These are phyloP conservation scores for Aphelenchoides fujianensis DNA, from an alignment of 1,140 invertebrate species.

Conservation along the genomic window DNA sequence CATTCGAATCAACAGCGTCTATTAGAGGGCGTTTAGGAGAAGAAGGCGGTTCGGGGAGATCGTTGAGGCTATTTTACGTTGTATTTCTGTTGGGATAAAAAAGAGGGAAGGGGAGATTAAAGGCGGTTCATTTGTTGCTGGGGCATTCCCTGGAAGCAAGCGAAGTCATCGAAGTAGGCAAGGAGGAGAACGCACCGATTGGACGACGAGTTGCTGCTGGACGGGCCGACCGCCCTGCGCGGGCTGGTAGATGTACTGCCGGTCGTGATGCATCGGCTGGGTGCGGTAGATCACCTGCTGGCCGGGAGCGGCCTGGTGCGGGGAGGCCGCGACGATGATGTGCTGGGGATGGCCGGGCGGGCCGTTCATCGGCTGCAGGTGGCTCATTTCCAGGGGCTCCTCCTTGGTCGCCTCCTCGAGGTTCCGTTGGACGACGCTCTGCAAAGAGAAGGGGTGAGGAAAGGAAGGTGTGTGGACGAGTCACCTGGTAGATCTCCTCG, in stretches of 20 bases:
- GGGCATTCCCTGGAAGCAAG: background rate
- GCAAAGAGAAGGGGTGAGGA: background rate
- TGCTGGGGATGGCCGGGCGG: background rate
- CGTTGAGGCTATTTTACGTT: too few species aligned
- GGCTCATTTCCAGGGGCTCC: background rate
- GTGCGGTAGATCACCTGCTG: background rate
- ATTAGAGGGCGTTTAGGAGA: too few species aligned
- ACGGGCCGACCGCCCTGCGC: background rate
- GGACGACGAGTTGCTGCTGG: background rate
- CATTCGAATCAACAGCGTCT: too few species aligned
- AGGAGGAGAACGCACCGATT: background rate
- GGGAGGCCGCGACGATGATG: background rate
- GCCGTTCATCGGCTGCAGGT: background rate
- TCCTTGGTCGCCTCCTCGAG: background rate
- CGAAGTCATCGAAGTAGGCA: background rate
- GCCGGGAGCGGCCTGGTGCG: background rate
- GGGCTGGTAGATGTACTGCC: slow-evolving; percentile 8
- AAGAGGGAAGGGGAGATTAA: too few species aligned
- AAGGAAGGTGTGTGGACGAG: background rate
- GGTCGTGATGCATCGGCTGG: background rate
- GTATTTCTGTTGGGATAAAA: too few species aligned
- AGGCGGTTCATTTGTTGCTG: slow-evolving; percentile 4
- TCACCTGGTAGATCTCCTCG: slow-evolving; percentile 29
- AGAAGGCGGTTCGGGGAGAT: too few species aligned
- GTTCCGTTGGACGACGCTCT: background rate